Evolutionary conservation across 1,140 invertebrate genomes (phyloP), one percentile per base, ranked within the genome.

Genomic region (Mizuhopecten yessoensis): DNA sequence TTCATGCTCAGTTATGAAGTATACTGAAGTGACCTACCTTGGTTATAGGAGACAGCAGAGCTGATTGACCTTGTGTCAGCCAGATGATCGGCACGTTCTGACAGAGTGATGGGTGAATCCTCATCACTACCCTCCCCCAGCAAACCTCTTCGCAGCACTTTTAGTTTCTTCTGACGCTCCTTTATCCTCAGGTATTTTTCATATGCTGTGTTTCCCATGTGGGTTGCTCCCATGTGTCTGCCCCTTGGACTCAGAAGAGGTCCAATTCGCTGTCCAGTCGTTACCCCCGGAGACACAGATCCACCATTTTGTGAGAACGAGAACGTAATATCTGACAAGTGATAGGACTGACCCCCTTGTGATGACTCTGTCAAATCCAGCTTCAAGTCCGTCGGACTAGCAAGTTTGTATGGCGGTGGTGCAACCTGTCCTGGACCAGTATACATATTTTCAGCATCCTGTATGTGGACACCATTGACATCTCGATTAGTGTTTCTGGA

Each of bases 101-200:
- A 20, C 23, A 88, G 49, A n/a, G 87, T 92, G n/a, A 91, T 42
- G n/a, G 92, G 89, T 33, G 90, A 90, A 75, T 93, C 92, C 17
- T 89, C 86, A 86, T 92, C 89, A 88, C 75, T 91, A 9, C 57
- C 88, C 23, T 94, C 93, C 34, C 90, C 93, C 36, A 90, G 86
- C n/a, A 90, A 42, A 17, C 91, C 93, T 34, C 57, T 34, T 39
- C 93, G 90, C 10, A 94, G 75, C 57, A 92, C 92, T 88, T 91
- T 92, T 36, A 95, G 91, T 89, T 94, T 92, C 17, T 90, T 92
- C 91, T 94, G 94, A 49, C 95, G 91, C 45, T 95, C 94, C 88
- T 95, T 95, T 7, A 95, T 89, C 88, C 91, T 90, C 20, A 94
- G 57, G 75, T 95, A 95, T 75, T 95, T 95, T 34, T 94, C 92